These are phyloP conservation scores for Calephelis nemesis DNA, from an alignment of 1,140 invertebrate genomes.

Conservation along the genomic window DNA sequence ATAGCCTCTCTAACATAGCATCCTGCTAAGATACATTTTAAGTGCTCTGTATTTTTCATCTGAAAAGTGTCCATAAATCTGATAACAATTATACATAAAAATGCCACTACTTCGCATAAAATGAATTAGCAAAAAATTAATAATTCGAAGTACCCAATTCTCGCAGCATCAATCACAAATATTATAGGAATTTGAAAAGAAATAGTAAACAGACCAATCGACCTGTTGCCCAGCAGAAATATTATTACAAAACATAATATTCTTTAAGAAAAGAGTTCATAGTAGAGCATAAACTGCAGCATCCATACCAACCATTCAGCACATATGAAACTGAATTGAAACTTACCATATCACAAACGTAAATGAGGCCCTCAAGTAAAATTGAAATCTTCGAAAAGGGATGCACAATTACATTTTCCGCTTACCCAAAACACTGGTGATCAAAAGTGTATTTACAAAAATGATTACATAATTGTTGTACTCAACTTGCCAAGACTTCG, in stretches of 20 bases:
- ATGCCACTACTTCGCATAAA: background rate
- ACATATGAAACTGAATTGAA: constrained; percentile 21
- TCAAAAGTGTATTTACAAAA: background rate
- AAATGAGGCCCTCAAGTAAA: background rate
- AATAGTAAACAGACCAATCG: constrained; percentile 11
- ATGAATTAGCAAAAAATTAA: background rate
- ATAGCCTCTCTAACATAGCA: no score
- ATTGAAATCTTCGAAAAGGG: background rate
- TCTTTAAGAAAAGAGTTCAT: constrained; percentile 19
- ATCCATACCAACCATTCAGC: constrained; percentile 25
- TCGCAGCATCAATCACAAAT: background rate
- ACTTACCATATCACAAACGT: constrained; percentile 25
- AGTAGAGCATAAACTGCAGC: constrained; percentile 22
- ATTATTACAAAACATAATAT: background rate
- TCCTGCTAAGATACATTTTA: background rate
- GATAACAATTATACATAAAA: background rate
- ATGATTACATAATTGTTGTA: no score
- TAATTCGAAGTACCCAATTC: background rate
- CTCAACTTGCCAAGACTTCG: no score
- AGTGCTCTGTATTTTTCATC: background rate
- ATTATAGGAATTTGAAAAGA: background rate
- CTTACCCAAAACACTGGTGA: background rate
- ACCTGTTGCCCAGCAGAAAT: background rate
- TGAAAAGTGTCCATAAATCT: background rate
- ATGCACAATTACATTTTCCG: background rate